Percentiles rank a stretch among this genome's conserved stretches.
Evolutionary conservation across 2,797 vertebrate genomes (phyloP).

Genomic region (Capromys pilorides): DNA sequence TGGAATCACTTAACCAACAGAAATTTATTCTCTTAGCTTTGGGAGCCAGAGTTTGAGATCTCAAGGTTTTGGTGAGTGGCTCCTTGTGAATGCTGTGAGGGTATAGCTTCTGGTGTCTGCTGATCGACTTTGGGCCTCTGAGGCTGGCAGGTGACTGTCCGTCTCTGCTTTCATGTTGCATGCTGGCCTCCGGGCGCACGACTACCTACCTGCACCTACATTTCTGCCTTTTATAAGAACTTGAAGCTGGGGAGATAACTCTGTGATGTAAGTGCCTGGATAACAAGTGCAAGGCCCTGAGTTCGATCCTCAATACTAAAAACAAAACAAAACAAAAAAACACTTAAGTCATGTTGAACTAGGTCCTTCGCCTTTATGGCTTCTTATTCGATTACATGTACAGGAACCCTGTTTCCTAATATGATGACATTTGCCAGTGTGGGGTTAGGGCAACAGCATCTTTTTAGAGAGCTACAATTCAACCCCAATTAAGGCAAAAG

Average conservation of each 20-base stretch:
- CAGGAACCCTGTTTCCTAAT: not conserved
- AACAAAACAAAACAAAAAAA: no score
- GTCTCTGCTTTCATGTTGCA: not conserved
- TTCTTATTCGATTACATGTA: not conserved
- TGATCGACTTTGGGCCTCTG: not conserved
- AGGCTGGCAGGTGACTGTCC: not conserved
- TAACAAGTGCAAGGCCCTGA: no score
- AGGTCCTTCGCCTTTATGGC: not conserved
- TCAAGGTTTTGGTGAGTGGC: not conserved
- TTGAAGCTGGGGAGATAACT: no score
- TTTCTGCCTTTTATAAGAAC: not conserved
- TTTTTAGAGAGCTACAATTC: not conserved
- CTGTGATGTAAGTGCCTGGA: no score
- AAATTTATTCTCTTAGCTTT: not conserved
- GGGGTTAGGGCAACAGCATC: not conserved
- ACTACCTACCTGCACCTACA: not conserved
- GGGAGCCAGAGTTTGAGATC: not conserved
- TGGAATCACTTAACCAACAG: not conserved
- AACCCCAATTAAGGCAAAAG: not conserved
- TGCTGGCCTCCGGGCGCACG: not conserved
- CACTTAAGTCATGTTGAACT: not conserved
- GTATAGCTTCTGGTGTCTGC: not conserved
- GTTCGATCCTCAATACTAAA: no score
- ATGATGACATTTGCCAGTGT: not conserved
- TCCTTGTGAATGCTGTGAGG: not conserved